A percentile compares a stretch with the other conserved stretches of the same genome.
Conservation (phyloP, 2,888 invertebrate genomes). For the Clunio marinus region DNA sequence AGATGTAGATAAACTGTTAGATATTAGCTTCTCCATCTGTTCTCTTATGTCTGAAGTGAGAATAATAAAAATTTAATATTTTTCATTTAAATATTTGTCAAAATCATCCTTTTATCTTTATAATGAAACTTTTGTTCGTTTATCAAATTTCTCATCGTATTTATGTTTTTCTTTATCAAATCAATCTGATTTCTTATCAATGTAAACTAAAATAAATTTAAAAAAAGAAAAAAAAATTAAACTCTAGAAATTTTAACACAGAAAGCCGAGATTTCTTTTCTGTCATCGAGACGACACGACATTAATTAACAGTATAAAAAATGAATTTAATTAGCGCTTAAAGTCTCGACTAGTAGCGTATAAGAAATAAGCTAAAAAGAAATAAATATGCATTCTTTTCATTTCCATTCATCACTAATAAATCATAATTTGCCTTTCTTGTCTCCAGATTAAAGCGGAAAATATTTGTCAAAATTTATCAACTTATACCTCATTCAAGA, state of each 20-base stretch:
- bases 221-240: background rate
- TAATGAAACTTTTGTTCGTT: conserved; percentile 34
- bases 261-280: too few species aligned
- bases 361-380: too few species aligned
- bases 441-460: background rate
- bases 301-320: too few species aligned
- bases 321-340: conserved; percentile 7
- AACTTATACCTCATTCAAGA: conserved; percentile 27
- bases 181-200: conserved; percentile 16
- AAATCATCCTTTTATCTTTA: conserved; percentile 31
- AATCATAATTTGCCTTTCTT: background rate
- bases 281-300: too few species aligned
- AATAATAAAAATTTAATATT: background rate
- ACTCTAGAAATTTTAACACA: background rate
- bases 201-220: conserved; percentile 32
- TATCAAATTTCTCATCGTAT: conserved; percentile 20
- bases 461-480: background rate
- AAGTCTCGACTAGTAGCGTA: too few species aligned
- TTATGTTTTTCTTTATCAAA: conserved; percentile 22
- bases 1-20: conserved; percentile 22
- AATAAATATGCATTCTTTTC: too few species aligned
- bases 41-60: conserved; percentile 17
- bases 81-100: background rate
- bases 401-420: background rate
- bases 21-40: conserved; percentile 26